These are phyloP conservation scores for Noctua fimbriata DNA, from an alignment of 2,888 invertebrate genomes.

Conservation along the genomic window DNA sequence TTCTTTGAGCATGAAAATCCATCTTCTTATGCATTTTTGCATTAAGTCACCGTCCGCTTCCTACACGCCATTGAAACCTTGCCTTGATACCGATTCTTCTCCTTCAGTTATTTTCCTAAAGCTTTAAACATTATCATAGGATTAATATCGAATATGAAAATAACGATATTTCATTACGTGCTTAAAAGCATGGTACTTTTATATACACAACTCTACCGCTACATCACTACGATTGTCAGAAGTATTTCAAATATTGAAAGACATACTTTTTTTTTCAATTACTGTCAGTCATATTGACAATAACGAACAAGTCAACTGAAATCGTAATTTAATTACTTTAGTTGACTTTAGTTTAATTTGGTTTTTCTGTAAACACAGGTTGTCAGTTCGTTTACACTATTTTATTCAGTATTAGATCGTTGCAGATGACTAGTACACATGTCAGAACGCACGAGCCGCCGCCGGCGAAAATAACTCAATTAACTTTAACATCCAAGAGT, in stretches of 20 bases:
- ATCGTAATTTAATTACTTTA: constrained; percentile 27
- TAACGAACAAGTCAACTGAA: constrained; percentile 12
- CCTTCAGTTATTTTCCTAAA: constrained; percentile 42
- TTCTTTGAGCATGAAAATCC: constrained; percentile 67
- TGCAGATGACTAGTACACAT: constrained; percentile 42
- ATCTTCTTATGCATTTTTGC: constrained; percentile 70
- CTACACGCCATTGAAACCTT: constrained; percentile 58
- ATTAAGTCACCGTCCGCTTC: constrained; percentile 54
- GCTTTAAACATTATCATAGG: constrained; percentile 38
- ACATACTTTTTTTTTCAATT: neutral
- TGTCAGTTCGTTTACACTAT: constrained; percentile 28
- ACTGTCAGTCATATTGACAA: neutral
- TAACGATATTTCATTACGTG: neutral
- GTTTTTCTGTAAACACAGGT: constrained; percentile 28
- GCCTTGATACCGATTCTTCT: constrained; percentile 54
- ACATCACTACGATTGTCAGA: constrained; percentile 25
- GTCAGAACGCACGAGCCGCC: constrained; percentile 67
- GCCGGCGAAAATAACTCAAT: constrained; percentile 83
- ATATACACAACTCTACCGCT: neutral
- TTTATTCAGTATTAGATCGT: constrained; percentile 53
- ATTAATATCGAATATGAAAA: constrained; percentile 28
- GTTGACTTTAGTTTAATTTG: constrained; percentile 2
- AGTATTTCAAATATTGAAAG: neutral
- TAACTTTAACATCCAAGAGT: constrained; percentile 84
- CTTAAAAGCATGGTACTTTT: neutral